These are phyloP conservation scores for Microcebus murinus DNA, from an alignment of 2,113 vertebrate genomes.

Conservation along the genomic window DNA sequence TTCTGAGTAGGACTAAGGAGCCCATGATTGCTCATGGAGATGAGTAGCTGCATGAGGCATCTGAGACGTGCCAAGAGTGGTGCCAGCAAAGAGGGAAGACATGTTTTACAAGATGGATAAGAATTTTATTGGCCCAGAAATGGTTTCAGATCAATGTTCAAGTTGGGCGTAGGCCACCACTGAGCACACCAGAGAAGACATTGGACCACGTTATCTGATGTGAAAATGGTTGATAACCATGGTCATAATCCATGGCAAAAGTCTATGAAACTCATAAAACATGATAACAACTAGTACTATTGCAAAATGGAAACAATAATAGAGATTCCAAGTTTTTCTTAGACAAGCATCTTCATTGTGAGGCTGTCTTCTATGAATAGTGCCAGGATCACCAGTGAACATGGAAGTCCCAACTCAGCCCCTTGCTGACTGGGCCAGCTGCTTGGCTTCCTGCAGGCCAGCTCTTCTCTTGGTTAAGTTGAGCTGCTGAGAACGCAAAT, in stretches of 20 bases:
- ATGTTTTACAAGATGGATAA: constrained; percentile 17
- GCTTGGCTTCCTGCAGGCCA: not conserved
- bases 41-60: not conserved
- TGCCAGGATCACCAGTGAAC: not conserved
- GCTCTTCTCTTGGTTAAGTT: not conserved
- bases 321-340: not conserved
- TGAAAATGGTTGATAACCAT: not conserved
- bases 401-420: not conserved
- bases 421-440: not conserved
- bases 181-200: not conserved
- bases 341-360: not conserved
- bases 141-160: constrained; percentile 25
- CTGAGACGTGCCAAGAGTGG: not conserved
- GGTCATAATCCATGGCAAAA: not conserved
- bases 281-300: not conserved
- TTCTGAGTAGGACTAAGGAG: not conserved
- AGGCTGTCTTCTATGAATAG: not conserved
- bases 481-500: not conserved
- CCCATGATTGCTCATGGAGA: not conserved
- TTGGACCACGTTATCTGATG: not conserved
- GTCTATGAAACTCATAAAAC: not conserved
- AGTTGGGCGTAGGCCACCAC: not conserved
- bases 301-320: not conserved
- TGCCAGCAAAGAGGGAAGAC: not conserved
- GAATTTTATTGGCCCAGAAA: constrained; percentile 27